These are phyloP conservation scores for Allolobophora icterica DNA, from an alignment of 2,888 invertebrate genomes.

Conservation along the genomic window DNA sequence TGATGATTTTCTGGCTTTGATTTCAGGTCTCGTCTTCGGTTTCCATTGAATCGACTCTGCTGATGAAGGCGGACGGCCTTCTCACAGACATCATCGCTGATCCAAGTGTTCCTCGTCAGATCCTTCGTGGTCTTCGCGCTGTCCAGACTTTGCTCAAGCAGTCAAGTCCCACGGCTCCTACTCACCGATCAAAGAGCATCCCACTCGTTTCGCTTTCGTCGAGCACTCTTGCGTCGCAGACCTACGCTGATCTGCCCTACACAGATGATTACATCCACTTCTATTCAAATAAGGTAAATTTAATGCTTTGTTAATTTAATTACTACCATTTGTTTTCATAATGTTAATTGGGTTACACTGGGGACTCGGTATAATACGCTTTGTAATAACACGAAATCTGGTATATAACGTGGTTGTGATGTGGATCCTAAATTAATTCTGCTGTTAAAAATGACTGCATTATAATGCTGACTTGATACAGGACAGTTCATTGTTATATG, in stretches of 20 bases:
- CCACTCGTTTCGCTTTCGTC: conserved; percentile 4
- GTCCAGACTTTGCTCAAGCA: conserved; percentile 69
- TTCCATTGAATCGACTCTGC: neutral
- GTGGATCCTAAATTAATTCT: too few species aligned
- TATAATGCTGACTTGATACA: too few species aligned
- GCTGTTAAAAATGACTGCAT: too few species aligned
- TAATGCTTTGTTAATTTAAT: neutral
- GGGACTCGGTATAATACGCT: too few species aligned
- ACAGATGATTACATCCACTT: conserved; percentile 15
- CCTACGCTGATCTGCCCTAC: conserved; percentile 15
- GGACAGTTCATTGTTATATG: too few species aligned
- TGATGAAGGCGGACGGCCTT: conserved; percentile 59
- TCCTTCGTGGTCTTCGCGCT: conserved; percentile 69
- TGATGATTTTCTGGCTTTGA: neutral
- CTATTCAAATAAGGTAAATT: conserved; percentile 5
- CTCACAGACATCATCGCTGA: conserved; percentile 71
- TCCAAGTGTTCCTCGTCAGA: conserved; percentile 68
- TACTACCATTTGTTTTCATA: neutral
- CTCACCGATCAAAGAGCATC: conserved; percentile 14
- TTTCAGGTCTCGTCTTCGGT: neutral
- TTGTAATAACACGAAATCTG: too few species aligned
- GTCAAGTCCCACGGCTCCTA: neutral
- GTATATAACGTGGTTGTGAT: too few species aligned
- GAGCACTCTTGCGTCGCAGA: neutral
- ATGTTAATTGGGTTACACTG: too few species aligned